Evolutionary conservation across 2,888 invertebrate genomes (phyloP), one percentile per base, ranked within the genome.

Genomic region (Cephalotes varians): DNA sequence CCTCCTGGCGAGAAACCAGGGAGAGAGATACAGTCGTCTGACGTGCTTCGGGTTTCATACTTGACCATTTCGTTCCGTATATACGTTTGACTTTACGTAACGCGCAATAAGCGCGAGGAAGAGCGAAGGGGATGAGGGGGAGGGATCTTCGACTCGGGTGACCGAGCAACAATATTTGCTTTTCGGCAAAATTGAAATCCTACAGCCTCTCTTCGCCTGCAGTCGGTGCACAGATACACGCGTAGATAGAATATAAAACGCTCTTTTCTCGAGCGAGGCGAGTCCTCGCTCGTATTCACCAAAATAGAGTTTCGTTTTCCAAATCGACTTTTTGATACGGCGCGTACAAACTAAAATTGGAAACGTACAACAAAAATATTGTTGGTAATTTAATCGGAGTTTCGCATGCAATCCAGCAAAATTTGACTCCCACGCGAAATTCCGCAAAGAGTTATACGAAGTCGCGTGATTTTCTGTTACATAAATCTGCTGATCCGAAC

Each of bases 1-100:
- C 86, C 84, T 67, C 12, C 76, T 85, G 87, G 86, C 85, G 84
- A 88, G 89, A 85, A 90, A 88, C 90, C 88, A 87, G 84, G 56
- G n/a, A 77, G 37, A 77, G 37, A 74, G 82, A 85, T 84, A 88
- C 84, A 85, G 21, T 64, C 81, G 51, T 79, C 85, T 60, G 72
- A 72, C 62, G 56, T 67, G 44, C 51, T 71, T 69, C 12, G 64
- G 73, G 60, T 60, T n/a, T 62, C 73, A 60, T 71, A 49, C 81
- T 82, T 89, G 85, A 85, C 85, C 87, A 64, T 73, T 76, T 84
- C 73, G 73, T 79, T 51, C 67, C 18, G 18, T 64, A 56, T 51
- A 69, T n/a, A 40, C 82, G 67, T 80, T 86, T 65, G 81, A 83
- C 79, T 86, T 79, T 60, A 40, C 73, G 51, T 77, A 77, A 67